Base-by-base conservation (phyloP, 2,888 invertebrate genomes). In the Orthosia gothica region DNA sequence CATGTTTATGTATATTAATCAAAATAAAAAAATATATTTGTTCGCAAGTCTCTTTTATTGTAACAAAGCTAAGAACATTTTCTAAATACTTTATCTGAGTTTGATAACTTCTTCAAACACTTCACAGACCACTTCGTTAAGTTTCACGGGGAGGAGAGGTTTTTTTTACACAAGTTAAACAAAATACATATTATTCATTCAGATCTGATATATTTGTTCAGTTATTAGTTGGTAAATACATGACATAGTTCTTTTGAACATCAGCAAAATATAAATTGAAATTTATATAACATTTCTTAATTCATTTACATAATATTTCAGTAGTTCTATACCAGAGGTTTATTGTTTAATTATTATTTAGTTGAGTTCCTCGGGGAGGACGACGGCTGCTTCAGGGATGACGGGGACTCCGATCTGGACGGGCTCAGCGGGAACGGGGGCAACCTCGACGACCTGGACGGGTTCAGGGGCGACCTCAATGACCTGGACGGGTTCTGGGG, bases 361-460 rank as follows among this genome's bases (percentile, higher is more conserved):
- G 89, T 91, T 91, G 72, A 92, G 91, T 63, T 66, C 79, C 26
- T 90, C 91, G 57, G 92, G 92, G 32, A 90, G 87, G 61, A 80
- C 74, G 74, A 90, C 80, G 26, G 81, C 88, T 67, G 90, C 86
- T 40, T 81, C 65, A 50, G 88, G 86, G 47, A 84, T 52, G 55
- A 85, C 40, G 69, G 88, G 88, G n/a, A 66, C 58, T 0, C 71
- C 71, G 52, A 79, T 69, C 18, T 66, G 45, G 32, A 79, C n/a
- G 50, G 81, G 79, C 63, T 79, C 79, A 5, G 1, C 91, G 69
- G 92, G 91, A 65, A 23, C 55, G 15, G 55, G 82, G 49, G 20
- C 47, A 54, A 70, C 62, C 15, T 71, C 62, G 0, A 50, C 76
- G 13, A 76, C 61, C 45, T 67, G 77, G 49, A 73, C 61, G 71